Conservation (phyloP, 2,888 invertebrate species). For the Coenonympha glycerion region DNA sequence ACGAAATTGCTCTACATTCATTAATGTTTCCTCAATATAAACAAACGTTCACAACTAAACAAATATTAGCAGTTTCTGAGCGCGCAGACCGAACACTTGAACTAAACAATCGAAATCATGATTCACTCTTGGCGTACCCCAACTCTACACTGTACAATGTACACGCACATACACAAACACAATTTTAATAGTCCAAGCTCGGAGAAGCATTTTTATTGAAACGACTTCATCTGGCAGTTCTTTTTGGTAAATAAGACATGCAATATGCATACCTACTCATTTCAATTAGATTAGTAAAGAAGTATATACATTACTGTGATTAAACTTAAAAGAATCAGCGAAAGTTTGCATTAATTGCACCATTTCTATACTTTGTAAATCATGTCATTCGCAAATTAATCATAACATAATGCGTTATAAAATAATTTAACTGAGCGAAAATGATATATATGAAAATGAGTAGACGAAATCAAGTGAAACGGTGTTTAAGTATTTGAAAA, state of each 20-base stretch:
- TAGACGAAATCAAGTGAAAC: too few relatives aligned
- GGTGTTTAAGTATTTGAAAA: too few relatives aligned
- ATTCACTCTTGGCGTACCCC: constrained; percentile 37
- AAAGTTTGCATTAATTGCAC: too few relatives aligned
- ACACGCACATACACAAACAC: constrained; percentile 24
- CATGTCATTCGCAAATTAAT: too few relatives aligned
- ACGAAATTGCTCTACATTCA: constrained; percentile 6
- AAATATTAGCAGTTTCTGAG: constrained; percentile 37
- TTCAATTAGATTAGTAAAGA: constrained; percentile 39
- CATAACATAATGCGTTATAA: too few relatives aligned
- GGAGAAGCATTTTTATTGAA: constrained; percentile 29
- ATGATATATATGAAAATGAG: too few relatives aligned
- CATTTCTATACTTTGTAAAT: too few relatives aligned
- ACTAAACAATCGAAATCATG: constrained; percentile 41
- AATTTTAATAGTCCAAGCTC: constrained; percentile 22
- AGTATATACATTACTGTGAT: too few relatives aligned
- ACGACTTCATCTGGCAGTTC: constrained; percentile 30
- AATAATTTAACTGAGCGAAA: too few relatives aligned
- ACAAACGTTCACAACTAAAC: constrained; percentile 6
- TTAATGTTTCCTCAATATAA: neutral
- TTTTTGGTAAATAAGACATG: constrained; percentile 31
- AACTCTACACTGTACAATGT: constrained; percentile 19
- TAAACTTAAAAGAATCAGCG: too few relatives aligned
- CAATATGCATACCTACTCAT: too few relatives aligned
- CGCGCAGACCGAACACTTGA: constrained; percentile 35